Conservation (phyloP, 2,113 vertebrate species). For the Calidris pugnax region DNA sequence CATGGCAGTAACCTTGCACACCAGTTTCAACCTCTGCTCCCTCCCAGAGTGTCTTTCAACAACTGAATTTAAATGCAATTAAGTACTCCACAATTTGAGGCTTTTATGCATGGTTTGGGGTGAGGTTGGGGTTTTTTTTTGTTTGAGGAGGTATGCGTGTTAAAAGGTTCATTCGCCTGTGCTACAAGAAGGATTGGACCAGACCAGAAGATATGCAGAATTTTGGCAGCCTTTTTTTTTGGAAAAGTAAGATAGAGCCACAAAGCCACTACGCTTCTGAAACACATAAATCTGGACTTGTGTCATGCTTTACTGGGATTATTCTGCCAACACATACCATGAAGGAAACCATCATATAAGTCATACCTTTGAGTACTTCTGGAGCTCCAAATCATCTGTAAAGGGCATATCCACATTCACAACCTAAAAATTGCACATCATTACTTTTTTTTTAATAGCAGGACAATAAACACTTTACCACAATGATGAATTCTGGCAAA, state of each 20-base stretch:
- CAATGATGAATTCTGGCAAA: neutral
- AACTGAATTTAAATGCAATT: neutral
- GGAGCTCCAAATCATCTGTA: constrained; percentile 87
- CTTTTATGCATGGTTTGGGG: neutral
- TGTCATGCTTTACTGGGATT: neutral
- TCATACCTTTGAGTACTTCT: constrained; percentile 93
- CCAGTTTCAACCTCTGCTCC: neutral
- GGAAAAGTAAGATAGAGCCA: neutral
- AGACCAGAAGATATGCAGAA: neutral
- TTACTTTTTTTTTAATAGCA: neutral
- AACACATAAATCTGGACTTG: neutral
- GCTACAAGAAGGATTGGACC: neutral
- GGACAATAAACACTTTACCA: neutral
- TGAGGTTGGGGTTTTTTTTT: no score
- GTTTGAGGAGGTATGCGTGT: neutral
- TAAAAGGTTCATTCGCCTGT: neutral
- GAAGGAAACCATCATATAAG: neutral
- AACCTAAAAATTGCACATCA: constrained; percentile 75
- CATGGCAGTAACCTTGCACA: neutral
- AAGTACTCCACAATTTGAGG: neutral
- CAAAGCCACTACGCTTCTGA: neutral
- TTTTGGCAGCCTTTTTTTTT: neutral
- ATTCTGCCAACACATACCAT: neutral
- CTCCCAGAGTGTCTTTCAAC: neutral
- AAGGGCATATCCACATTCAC: constrained; percentile 87